phyloP scores from a whole-genome alignment of 2,113 vertebrate genomes.

The Chamaea fasciata region DNA sequence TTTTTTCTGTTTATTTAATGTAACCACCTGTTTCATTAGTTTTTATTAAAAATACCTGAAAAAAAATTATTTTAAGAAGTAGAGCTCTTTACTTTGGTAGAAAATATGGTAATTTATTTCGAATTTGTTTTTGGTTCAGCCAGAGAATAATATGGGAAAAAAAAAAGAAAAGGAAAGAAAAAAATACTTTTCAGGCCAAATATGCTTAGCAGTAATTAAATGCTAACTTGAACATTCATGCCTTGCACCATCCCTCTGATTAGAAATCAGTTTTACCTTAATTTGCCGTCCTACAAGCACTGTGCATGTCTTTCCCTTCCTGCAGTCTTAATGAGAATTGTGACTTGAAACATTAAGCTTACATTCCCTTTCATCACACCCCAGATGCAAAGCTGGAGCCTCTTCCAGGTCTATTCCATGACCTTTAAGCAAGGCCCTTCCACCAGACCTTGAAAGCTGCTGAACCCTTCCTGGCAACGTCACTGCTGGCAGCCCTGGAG shows the following conservation, averaged over 20 bases:
- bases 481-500: not conserved
- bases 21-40: not conserved
- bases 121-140: not conserved
- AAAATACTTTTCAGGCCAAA: not conserved
- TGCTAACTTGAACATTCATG: not conserved
- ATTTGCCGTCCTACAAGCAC: not conserved
- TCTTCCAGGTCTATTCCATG: not conserved
- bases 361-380: not conserved
- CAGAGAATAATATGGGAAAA: not conserved
- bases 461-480: not conserved
- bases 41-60: not conserved
- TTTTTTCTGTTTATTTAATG: not conserved
- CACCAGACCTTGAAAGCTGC: not conserved
- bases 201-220: not conserved
- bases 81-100: not conserved
- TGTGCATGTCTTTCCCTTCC: not conserved
- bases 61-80: not conserved
- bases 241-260: not conserved
- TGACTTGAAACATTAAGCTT: not conserved
- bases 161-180: rapidly evolving
- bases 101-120: not conserved
- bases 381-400: not conserved
- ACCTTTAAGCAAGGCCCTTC: not conserved
- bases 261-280: not conserved
- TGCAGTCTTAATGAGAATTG: not conserved